Percentiles rank a stretch among this genome's conserved stretches.
Evolutionary conservation across 2,888 invertebrate genomes (phyloP).

Genomic region (Eupithecia abbreviata): DNA sequence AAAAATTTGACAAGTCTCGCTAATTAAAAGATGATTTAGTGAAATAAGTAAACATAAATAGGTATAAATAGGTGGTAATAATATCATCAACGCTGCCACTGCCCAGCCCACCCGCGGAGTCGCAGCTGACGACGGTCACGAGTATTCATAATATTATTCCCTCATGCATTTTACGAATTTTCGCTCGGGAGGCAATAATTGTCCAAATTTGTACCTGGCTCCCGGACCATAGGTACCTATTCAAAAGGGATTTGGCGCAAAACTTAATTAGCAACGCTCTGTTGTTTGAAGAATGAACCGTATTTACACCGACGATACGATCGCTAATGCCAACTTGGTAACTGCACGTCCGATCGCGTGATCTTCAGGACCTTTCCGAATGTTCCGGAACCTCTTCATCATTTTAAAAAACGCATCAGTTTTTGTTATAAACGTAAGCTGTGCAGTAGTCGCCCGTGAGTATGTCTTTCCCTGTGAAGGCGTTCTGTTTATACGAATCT

Average conservation of each 20-base stretch:
- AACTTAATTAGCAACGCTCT: constrained; percentile 47
- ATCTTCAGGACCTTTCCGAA: neutral
- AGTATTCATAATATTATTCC: no score
- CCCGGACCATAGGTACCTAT: no score
- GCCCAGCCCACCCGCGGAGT: no score
- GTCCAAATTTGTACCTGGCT: no score
- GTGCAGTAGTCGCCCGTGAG: neutral
- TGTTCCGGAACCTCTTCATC: neutral
- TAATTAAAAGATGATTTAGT: no score
- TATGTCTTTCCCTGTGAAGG: neutral
- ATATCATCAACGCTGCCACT: no score
- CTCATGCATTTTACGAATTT: no score
- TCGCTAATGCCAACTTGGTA: neutral
- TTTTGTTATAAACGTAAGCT: neutral
- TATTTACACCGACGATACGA: constrained; percentile 25
- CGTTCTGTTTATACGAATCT: constrained; percentile 20
- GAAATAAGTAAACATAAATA: no score
- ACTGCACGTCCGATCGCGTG: neutral
- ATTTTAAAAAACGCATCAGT: neutral
- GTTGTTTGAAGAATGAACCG: constrained; percentile 6
- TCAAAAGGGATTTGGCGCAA: constrained; percentile 44
- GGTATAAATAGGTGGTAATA: no score
- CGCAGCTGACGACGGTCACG: no score
- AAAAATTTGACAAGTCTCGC: no score
- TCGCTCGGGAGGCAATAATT: no score